Evolutionary conservation across 2,888 invertebrate genomes (phyloP), one percentile per base, ranked within the genome.

Genomic region (Theretra japonica): DNA sequence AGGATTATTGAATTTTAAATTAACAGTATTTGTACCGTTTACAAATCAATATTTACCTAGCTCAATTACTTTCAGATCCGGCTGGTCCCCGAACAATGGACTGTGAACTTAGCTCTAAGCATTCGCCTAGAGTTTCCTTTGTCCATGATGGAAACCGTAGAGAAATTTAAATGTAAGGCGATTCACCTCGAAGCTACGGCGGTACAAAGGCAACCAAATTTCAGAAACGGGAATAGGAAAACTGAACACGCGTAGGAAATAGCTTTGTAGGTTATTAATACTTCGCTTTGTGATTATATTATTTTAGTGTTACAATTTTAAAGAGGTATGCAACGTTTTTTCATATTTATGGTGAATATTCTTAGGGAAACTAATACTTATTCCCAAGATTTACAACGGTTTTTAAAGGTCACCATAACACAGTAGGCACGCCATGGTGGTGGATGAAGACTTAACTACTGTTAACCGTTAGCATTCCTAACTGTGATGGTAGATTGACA

Each of bases 161-260:
- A 25, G 23, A 28, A 58, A 15, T 23, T 58, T 25, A 58, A 23
- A 25, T 53, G 53, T 53, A 17, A 58, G 11, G 25, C 58, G 25
- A 23, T 41, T 41, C 15, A 41, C 15, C 58, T 58, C 11, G 2
- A 58, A 25, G 58, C 15, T 25, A 8, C 17, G 11, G 17, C 17
- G 23, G 58, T 23, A 58, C 58, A 58, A 58, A 58, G 58, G 58
- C 23, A 25, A 58, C 58, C 58, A 25, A 58, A 58, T 23, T 58
- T 25, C 15, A 41, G 41, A 41, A 41, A 41, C 41, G 23, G 58
- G 25, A 25, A 23, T 58, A 17, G 23, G 58, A 58, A 17, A 5
- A 17, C 5, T 25, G 58, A 17, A 58, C 8, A 21, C 15, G 23
- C 17, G 15, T 23, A 17, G 58, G 25, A 58, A 25, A 56, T 8